Conservation (phyloP, 1,140 invertebrate species). For the Rhynchophorus ferrugineus region DNA sequence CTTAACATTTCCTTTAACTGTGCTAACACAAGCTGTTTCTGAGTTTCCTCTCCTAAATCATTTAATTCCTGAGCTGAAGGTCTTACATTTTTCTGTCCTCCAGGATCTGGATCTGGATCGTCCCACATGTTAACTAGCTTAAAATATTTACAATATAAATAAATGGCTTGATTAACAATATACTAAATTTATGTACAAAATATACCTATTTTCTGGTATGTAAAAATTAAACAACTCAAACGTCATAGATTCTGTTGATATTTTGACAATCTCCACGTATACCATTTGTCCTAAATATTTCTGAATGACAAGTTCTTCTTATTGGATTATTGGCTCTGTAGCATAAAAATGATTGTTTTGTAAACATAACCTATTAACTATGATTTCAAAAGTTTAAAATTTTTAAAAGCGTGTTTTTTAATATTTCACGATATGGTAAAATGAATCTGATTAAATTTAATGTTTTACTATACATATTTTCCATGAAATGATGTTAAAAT, state of each 20-base stretch:
- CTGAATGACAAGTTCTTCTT: not conserved
- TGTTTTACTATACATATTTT: too few species aligned
- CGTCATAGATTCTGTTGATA: not conserved
- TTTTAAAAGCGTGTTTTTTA: too few species aligned
- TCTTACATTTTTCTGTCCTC: conserved; percentile 12
- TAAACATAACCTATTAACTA: too few species aligned
- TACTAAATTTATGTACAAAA: not conserved
- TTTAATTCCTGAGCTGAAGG: conserved; percentile 24
- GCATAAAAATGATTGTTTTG: too few species aligned
- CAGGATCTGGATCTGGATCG: conserved; percentile 33
- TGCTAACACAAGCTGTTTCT: conserved; percentile 37
- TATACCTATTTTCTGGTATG: not conserved
- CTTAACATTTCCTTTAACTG: conserved; percentile 40
- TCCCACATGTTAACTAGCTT: conserved; percentile 29
- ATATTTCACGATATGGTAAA: too few species aligned
- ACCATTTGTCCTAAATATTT: conserved; percentile 1
- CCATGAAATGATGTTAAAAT: too few species aligned
- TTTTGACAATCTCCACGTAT: conserved; percentile 15
- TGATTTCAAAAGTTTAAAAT: too few species aligned
- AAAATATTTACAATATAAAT: not conserved
- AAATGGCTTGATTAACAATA: not conserved
- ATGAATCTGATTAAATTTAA: too few species aligned
- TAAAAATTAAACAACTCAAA: not conserved
- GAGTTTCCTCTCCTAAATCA: conserved; percentile 38
- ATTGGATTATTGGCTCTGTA: not conserved